Conservation (phyloP, 2,113 vertebrate genomes). For the Mastomys coucha region DNA sequence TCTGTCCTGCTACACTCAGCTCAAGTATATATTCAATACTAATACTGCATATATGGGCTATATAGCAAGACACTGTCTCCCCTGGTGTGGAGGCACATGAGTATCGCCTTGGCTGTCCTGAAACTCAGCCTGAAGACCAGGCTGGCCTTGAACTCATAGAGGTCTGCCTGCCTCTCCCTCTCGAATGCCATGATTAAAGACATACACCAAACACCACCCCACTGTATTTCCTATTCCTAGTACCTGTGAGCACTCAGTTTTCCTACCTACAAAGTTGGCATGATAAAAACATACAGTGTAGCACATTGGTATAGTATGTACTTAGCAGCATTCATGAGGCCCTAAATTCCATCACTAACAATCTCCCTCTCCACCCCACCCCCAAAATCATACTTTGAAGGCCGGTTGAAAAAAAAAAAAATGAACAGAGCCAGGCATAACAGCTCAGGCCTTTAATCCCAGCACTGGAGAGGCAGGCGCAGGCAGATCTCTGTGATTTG, state of each 20-base stretch:
- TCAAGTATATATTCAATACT: too few relatives aligned
- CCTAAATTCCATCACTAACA: neutral
- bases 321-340: neutral
- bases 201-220: rapidly evolving
- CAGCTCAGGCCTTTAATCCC: neutral
- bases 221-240: neutral
- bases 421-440: neutral
- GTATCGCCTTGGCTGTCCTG: neutral
- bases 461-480: neutral
- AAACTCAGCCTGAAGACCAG: neutral
- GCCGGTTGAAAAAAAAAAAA: neutral
- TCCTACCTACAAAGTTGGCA: conserved; percentile 1
- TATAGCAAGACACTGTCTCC: too few relatives aligned
- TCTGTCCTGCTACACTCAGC: neutral
- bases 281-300: neutral
- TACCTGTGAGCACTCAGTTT: neutral
- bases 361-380: neutral
- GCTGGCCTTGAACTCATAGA: neutral
- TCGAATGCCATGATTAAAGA: neutral
- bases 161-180: neutral
- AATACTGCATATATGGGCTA: too few relatives aligned
- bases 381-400: neutral
- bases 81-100: too few relatives aligned
- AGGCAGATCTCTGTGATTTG: neutral
- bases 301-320: too few relatives aligned